Conservation (phyloP, 1,140 invertebrate species). For the Zaprionus ornatus region DNA sequence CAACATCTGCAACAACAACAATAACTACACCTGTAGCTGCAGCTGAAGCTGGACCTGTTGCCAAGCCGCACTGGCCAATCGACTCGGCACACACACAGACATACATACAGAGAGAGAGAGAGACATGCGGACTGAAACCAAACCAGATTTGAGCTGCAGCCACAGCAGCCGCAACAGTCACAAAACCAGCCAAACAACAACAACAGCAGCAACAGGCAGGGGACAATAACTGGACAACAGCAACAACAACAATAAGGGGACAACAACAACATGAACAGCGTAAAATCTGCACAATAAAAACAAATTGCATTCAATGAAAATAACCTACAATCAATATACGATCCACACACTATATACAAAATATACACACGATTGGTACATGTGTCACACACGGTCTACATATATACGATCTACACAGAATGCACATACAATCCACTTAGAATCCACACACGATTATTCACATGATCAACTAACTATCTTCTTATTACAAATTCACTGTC, state of each 20-base stretch:
- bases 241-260: background rate
- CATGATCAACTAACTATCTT: too few relatives aligned
- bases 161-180: background rate
- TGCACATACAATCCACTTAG: background rate
- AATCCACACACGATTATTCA: background rate
- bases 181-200: slow-evolving; percentile 5
- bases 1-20: slow-evolving; percentile 16
- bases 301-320: slow-evolving; percentile 52
- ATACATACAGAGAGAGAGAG: slow-evolving; percentile 33
- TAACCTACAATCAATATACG: slow-evolving; percentile 4
- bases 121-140: background rate
- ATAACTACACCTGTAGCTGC: slow-evolving; percentile 37
- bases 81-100: slow-evolving; percentile 44
- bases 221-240: background rate
- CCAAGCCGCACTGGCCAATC: slow-evolving; percentile 59
- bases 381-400: background rate
- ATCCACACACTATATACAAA: background rate
- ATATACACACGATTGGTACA: background rate
- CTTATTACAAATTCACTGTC: too few relatives aligned
- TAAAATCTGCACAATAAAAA: slow-evolving; percentile 45
- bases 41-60: slow-evolving; percentile 43
- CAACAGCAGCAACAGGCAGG: slow-evolving; percentile 2
- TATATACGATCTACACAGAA: too few relatives aligned
- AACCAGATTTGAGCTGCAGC: slow-evolving; percentile 1
- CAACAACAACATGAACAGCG: background rate